Evolutionary conservation across 2,888 invertebrate species (phyloP).

Genomic region (Luperina testacea): DNA sequence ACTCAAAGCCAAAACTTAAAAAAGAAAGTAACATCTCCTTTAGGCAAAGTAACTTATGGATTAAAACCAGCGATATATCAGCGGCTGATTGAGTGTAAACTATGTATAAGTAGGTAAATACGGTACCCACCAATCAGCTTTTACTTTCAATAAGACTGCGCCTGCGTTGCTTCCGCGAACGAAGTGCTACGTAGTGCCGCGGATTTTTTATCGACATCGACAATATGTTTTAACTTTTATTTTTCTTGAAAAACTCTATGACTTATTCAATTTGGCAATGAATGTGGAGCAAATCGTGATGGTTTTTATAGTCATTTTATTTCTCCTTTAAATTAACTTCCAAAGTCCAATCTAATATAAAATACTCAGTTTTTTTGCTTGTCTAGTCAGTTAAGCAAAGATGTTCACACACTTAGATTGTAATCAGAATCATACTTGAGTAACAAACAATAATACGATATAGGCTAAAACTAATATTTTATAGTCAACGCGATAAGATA

Average conservation of each 20-base stretch:
- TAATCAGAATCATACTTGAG: constrained; percentile 48
- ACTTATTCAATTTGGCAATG: constrained; percentile 11
- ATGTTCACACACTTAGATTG: constrained; percentile 50
- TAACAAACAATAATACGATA: constrained; percentile 56
- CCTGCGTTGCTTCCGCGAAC: constrained; percentile 82
- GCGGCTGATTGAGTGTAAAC: constrained; percentile 61
- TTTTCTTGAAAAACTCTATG: constrained; percentile 18
- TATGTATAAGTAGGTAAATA: constrained; percentile 74
- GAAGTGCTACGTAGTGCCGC: constrained; percentile 77
- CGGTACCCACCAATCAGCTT: constrained; percentile 83
- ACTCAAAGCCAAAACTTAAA: neutral
- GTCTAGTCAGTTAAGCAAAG: constrained; percentile 35
- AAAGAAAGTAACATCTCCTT: constrained; percentile 34
- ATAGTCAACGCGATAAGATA: constrained; percentile 54
- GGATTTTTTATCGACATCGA: constrained; percentile 64
- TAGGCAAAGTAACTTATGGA: constrained; percentile 30
- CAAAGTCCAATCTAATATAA: constrained; percentile 4
- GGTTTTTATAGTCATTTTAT: constrained; percentile 8
- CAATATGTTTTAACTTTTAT: constrained; percentile 5
- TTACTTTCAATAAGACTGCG: constrained; percentile 84
- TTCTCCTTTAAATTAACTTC: constrained; percentile 11
- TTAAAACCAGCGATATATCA: constrained; percentile 42
- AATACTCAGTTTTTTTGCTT: constrained; percentile 32
- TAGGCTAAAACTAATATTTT: constrained; percentile 59
- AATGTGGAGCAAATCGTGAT: constrained; percentile 39